A percentile compares a stretch with the other conserved stretches of the same genome.
Conservation (phyloP, 2,888 invertebrate species). For the Troides aeacus region DNA sequence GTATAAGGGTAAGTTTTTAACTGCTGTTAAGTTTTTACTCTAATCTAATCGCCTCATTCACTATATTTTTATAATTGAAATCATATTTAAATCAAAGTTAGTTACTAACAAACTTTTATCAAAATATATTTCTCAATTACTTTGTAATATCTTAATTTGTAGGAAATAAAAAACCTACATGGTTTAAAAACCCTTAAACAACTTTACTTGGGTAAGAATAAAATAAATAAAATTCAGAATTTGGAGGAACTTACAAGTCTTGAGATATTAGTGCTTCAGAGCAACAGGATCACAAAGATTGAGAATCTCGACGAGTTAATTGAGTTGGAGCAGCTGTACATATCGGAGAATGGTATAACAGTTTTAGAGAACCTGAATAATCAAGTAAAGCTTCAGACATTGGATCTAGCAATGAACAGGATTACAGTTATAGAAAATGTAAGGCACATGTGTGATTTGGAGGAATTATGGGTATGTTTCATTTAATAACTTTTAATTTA, state of each 20-base stretch:
- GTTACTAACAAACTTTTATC: too few species aligned
- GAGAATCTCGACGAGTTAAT: constrained; percentile 89
- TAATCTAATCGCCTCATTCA: too few species aligned
- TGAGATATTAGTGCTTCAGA: constrained; percentile 92
- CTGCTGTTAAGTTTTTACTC: too few species aligned
- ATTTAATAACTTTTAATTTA: constrained; percentile 1
- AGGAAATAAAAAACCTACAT: constrained; percentile 93
- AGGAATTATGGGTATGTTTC: constrained; percentile 95
- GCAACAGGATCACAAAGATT: constrained; percentile 92
- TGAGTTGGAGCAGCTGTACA: constrained; percentile 91
- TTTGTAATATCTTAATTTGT: constrained; percentile 40
- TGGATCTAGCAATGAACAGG: constrained; percentile 95
- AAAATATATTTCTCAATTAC: too few species aligned
- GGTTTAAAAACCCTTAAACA: constrained; percentile 86
- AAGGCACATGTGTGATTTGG: constrained; percentile 85
- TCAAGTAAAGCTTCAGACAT: constrained; percentile 86
- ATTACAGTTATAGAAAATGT: constrained; percentile 90
- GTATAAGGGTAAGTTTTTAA: constrained; percentile 83
- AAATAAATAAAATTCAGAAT: constrained; percentile 92
- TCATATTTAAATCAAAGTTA: too few species aligned
- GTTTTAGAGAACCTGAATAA: constrained; percentile 87
- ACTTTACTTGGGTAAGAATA: constrained; percentile 96
- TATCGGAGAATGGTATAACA: constrained; percentile 95
- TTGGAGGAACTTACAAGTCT: constrained; percentile 86
- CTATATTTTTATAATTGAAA: too few species aligned